Conservation (phyloP, 2,113 vertebrate genomes). For the Psilopogon haemacephalus region DNA sequence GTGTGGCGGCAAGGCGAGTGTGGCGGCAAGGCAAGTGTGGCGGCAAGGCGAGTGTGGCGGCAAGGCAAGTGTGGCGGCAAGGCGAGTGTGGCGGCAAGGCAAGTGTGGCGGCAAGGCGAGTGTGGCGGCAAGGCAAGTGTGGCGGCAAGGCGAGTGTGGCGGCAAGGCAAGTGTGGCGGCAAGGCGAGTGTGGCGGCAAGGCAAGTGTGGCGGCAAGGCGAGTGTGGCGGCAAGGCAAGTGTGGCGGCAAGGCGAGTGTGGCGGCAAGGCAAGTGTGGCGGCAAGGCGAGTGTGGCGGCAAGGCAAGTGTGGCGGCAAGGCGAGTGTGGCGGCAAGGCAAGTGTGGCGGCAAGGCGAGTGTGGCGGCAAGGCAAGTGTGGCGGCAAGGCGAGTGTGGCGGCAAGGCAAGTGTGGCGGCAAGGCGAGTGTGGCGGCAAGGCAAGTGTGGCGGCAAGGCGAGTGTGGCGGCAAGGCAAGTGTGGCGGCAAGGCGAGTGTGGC, state of each 20-base stretch:
- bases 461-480: background rate
- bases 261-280: background rate
- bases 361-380: background rate
- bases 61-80: background rate
- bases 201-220: background rate
- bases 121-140: background rate
- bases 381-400: accelerated
- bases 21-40: background rate
- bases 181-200: accelerated
- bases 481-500: accelerated
- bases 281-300: accelerated
- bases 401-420: background rate
- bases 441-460: background rate
- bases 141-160: accelerated
- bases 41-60: accelerated
- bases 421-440: background rate
- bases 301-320: background rate
- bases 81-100: background rate
- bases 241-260: accelerated
- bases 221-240: background rate
- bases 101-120: background rate
- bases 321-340: background rate
- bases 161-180: background rate
- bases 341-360: accelerated
- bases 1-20: accelerated